Percentiles rank a stretch among this genome's conserved stretches.
These are phyloP conservation scores for Phoebastria nigripes DNA, from an alignment of 2,797 vertebrate species.

Conservation along the genomic window DNA sequence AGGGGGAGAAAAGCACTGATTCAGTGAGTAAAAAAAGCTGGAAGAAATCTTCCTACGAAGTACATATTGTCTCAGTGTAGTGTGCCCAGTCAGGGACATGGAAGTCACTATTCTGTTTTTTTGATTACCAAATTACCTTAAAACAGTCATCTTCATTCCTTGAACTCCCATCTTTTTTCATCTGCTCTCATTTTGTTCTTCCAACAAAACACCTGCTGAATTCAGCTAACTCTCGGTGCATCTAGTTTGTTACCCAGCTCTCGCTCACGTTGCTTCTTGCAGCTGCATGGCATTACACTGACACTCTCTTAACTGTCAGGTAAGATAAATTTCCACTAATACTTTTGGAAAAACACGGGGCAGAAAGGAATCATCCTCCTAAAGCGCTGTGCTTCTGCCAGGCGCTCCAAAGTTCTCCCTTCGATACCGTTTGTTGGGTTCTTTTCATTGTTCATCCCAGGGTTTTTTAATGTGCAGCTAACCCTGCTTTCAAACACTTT, in stretches of 20 bases:
- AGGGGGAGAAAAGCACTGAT: neutral
- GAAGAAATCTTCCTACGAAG: neutral
- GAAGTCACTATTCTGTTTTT: neutral
- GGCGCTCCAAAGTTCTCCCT: accelerated
- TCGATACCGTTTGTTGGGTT: neutral
- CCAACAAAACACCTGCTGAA: neutral
- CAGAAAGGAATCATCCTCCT: neutral
- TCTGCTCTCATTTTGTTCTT: neutral
- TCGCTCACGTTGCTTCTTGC: neutral
- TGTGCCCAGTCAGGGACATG: neutral
- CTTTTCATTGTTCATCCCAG: accelerated
- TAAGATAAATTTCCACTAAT: neutral
- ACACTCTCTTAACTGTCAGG: neutral
- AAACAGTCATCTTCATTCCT: neutral
- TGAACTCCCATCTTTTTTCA: neutral
- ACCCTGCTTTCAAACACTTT: neutral
- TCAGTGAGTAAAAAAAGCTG: neutral
- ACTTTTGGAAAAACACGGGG: neutral
- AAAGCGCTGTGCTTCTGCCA: accelerated
- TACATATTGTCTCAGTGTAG: neutral
- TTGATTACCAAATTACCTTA: neutral
- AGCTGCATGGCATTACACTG: neutral
- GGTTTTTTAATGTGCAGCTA: neutral
- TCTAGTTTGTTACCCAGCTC: neutral
- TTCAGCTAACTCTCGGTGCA: neutral